phyloP scores from a whole-genome alignment of 2,888 invertebrate genomes.

The Pristionchus mayeri region DNA sequence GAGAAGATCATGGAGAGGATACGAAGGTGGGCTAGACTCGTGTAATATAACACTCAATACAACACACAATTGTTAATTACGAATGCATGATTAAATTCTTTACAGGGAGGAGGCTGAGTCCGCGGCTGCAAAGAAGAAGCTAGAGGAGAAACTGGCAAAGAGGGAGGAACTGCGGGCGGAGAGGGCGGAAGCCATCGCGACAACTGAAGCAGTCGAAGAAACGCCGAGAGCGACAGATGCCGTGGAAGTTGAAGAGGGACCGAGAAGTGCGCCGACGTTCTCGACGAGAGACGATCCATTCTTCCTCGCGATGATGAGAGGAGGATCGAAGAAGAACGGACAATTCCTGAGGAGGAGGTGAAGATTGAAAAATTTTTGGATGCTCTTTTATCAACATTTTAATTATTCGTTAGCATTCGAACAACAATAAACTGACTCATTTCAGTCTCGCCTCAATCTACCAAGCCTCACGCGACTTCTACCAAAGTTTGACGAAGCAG shows the following conservation, averaged over 20 bases:
- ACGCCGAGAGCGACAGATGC: not conserved
- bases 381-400: too few species aligned
- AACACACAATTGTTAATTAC: too few species aligned
- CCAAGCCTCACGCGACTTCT: not conserved
- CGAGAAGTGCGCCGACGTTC: not conserved
- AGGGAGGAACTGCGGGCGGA: not conserved
- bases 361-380: too few species aligned
- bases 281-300: not conserved
- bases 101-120: too few species aligned
- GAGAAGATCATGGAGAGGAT: not conserved
- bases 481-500: not conserved
- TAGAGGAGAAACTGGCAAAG: not conserved
- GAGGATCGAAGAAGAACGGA: not conserved
- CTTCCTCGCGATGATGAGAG: not conserved
- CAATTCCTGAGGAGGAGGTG: not conserved
- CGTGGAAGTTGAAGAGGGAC: not conserved
- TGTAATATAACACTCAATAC: not conserved
- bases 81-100: too few species aligned
- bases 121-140: not conserved
- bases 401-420: too few species aligned
- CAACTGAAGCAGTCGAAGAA: not conserved
- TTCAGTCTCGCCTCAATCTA: not conserved
- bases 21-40: not conserved
- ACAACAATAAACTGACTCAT: not conserved
- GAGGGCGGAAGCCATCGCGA: not conserved